These are phyloP conservation scores for Rhingia campestris DNA, from an alignment of 2,888 invertebrate species.

Conservation along the genomic window DNA sequence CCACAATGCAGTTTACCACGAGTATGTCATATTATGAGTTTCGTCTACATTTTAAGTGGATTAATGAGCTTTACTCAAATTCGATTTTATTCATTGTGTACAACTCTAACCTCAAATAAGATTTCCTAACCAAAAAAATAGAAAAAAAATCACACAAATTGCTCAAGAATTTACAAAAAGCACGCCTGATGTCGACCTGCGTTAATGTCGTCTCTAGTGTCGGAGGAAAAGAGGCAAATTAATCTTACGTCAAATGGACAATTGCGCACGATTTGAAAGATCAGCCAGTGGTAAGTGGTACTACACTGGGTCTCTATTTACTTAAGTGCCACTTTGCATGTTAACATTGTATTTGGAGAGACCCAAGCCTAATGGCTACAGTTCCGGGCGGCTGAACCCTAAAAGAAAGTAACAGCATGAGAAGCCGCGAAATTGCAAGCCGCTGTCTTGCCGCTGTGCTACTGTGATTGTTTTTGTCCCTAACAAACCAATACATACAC, in stretches of 20 bases:
- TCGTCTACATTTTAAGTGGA: constrained; percentile 5
- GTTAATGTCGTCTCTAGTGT: constrained; percentile 27
- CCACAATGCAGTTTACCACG: constrained; percentile 18
- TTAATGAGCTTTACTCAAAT: constrained; percentile 25
- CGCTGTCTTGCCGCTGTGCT: constrained; percentile 21
- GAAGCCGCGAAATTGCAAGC: constrained; percentile 5
- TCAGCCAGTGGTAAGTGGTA: constrained; percentile 7
- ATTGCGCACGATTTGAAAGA: constrained; percentile 25
- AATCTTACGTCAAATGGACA: constrained; percentile 37
- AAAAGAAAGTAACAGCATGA: background rate
- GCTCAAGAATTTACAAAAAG: constrained; percentile 3
- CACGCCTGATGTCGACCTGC: constrained; percentile 26
- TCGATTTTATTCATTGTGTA: background rate
- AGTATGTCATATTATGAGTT: too few relatives aligned
- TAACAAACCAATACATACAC: background rate
- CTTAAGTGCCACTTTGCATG: constrained; percentile 73
- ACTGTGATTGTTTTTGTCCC: constrained; percentile 26
- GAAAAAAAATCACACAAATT: constrained; percentile 12
- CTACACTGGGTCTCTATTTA: constrained; percentile 56
- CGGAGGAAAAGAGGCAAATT: constrained; percentile 1
- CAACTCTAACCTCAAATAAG: background rate
- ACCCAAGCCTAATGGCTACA: constrained; percentile 2
- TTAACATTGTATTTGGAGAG: constrained; percentile 61
- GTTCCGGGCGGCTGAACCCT: constrained; percentile 7
- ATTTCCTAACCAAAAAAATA: background rate